Percentiles rank a stretch among this genome's conserved stretches.
phyloP scores from a whole-genome alignment of 2,797 vertebrate genomes.

The Neomorphus geoffroyi region DNA sequence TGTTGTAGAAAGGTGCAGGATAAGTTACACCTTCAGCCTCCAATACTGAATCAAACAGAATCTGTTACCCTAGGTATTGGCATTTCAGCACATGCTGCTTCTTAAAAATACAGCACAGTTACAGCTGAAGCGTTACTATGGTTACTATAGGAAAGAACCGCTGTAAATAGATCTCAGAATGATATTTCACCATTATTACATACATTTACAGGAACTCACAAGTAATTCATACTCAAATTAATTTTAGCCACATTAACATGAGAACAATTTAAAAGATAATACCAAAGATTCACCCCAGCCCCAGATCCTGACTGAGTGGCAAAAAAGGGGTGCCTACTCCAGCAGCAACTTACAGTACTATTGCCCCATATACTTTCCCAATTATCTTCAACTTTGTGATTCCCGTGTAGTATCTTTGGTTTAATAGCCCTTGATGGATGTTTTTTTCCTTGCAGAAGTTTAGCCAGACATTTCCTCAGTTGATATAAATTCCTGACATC shows the following conservation, averaged over 20 bases:
- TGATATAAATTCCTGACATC: neutral
- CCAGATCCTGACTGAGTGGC: neutral
- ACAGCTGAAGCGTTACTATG: neutral
- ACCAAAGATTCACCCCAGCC: neutral
- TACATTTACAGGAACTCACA: neutral
- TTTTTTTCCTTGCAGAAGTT: neutral
- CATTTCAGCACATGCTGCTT: neutral
- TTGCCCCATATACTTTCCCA: neutral
- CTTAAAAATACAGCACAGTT: neutral
- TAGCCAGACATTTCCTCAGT: neutral
- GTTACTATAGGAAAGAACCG: neutral
- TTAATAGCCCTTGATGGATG: neutral
- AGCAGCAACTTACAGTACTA: neutral
- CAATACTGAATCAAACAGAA: neutral
- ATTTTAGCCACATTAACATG: neutral
- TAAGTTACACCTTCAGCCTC: neutral
- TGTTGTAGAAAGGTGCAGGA: neutral
- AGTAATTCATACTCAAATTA: neutral
- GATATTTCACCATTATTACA: neutral
- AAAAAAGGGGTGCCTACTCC: neutral
- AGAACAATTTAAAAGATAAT: neutral
- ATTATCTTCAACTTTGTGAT: neutral
- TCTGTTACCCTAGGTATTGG: neutral
- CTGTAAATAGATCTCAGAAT: neutral
- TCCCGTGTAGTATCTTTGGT: neutral